Evolutionary conservation across 2,797 vertebrate species (phyloP), one percentile per base, ranked within the genome.

Genomic region (Sebastes oblongus): DNA sequence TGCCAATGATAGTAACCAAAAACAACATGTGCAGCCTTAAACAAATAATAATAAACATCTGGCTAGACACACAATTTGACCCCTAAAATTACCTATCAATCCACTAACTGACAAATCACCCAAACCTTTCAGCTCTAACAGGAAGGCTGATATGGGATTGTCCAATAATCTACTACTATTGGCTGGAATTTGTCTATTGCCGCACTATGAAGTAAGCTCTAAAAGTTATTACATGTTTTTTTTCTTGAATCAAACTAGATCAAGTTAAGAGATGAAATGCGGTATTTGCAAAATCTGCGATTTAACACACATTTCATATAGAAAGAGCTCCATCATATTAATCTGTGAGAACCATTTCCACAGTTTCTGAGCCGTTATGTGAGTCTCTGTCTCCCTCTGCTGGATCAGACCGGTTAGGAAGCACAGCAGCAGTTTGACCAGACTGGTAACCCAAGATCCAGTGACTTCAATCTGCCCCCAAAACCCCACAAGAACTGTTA

Each of bases 371-470:
- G 52, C 9, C 1, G 12, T n/a, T 67, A 16, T 27, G 54, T 77
- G 83, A 91, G 86, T 80, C 68, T 94, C 72, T 95, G 93, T 93
- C 94, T 89, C 94, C 94, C 93, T 90, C 95, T 95, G 81, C 81
- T 94, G 94, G 91, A 75, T 0, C 18, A 80, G 0, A 61, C 12
- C 6, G 14, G 25, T 30, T 30, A 20, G 58, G 18, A 46, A 62
- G 46, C 39, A 0, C 39, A 42, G 39, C 39, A 39, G 55, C 39
- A 24, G 42, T 81, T 20, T 62, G 36, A 77, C 54, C 70, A 52
- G 62, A 73, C 58, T 60, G n/a, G 67, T 80, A 69, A 80, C 72
- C 84, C 55, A 55, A 55, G 12, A 77, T 78, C 71, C 62, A 56
- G 5, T 88, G 86, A 89, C 88, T 91, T 71, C 66, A 66, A 67